Conservation (phyloP, 2,113 vertebrate species). For the Spheniscus mendiculus region DNA sequence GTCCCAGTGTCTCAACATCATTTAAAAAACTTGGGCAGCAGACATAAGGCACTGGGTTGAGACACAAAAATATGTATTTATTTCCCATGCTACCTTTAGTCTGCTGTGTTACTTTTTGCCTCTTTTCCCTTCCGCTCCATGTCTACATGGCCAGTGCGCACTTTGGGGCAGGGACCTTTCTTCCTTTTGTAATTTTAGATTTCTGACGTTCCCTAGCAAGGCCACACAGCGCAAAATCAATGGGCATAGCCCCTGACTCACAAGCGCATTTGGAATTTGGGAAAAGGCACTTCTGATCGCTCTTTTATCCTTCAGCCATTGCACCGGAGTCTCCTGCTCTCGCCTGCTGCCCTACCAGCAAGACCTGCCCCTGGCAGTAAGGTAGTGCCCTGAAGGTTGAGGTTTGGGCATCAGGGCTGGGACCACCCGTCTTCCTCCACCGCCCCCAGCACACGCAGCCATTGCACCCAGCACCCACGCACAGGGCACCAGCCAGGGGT, state of each 20-base stretch:
- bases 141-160: not conserved
- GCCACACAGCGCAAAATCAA: not conserved
- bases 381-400: not conserved
- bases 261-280: not conserved
- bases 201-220: not conserved
- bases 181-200: not conserved
- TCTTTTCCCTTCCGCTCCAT: not conserved
- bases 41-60: not conserved
- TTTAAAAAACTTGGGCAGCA: not conserved
- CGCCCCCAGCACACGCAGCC: accelerated
- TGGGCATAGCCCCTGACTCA: not conserved
- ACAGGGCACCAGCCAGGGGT: not conserved
- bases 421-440: not conserved
- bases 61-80: not conserved
- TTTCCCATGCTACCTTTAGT: not conserved
- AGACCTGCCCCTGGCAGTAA: not conserved
- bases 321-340: not conserved
- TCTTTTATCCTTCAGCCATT: not conserved
- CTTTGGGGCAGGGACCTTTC: not conserved
- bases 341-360: not conserved
- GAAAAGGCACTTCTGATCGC: not conserved
- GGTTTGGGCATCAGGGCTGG: not conserved
- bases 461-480: not conserved
- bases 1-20: not conserved
- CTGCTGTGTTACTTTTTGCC: not conserved